phyloP scores from a whole-genome alignment of 2,113 vertebrate species.

The Pantherophis guttatus region DNA sequence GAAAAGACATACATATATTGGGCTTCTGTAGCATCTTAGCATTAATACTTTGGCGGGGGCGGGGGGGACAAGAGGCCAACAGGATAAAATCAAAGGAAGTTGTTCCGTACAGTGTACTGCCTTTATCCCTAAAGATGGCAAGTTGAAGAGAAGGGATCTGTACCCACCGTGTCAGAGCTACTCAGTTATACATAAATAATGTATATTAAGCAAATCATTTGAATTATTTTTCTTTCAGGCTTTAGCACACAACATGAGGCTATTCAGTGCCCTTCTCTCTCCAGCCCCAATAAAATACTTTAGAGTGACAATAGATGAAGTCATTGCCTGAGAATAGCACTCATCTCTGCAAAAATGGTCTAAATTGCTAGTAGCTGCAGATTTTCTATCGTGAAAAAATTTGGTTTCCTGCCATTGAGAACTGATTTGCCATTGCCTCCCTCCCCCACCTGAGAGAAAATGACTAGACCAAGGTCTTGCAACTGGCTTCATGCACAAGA shows the following conservation, averaged over 20 bases:
- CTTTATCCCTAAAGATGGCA: background rate
- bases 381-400: background rate
- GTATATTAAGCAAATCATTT: background rate
- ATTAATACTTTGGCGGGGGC: background rate
- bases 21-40: background rate
- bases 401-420: background rate
- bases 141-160: background rate
- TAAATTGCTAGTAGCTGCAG: background rate
- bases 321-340: background rate
- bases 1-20: background rate
- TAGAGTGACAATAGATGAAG: background rate
- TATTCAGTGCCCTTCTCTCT: background rate
- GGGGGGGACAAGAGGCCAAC: background rate
- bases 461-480: no score
- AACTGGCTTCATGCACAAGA: no score
- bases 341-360: background rate
- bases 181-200: conserved; percentile 38
- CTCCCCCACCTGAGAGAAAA: no score
- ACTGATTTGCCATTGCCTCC: no score
- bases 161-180: background rate
- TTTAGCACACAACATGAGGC: background rate
- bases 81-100: background rate
- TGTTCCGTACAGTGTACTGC: background rate
- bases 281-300: background rate
- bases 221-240: background rate